These are phyloP conservation scores for Micromesistius poutassou DNA, from an alignment of 2,797 vertebrate species.

Conservation along the genomic window DNA sequence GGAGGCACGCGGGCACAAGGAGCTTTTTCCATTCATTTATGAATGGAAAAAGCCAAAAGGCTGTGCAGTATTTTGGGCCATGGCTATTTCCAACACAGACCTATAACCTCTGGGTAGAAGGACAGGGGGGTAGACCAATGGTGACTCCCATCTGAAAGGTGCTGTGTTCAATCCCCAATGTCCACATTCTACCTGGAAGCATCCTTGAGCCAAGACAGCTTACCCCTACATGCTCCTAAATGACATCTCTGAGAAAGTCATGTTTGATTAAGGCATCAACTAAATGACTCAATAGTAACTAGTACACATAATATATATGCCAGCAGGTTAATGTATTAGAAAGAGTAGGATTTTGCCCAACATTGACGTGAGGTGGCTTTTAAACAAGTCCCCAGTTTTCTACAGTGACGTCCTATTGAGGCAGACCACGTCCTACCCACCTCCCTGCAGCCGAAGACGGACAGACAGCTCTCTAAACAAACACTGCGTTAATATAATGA, in stretches of 20 bases:
- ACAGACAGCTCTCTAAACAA: slow-evolving; percentile 52
- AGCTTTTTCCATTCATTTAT: not conserved
- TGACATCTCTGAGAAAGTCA: not conserved
- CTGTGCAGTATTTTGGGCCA: no score
- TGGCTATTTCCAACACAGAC: not conserved
- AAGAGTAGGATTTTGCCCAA: not conserved
- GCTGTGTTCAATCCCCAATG: not conserved
- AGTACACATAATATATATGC: not conserved
- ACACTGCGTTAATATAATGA: slow-evolving; percentile 40
- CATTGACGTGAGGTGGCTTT: slow-evolving; percentile 20
- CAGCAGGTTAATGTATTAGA: not conserved
- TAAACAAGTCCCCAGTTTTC: slow-evolving; percentile 47
- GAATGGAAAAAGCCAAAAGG: not conserved
- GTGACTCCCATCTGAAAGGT: not conserved
- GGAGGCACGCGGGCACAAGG: not conserved
- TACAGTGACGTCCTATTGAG: slow-evolving; percentile 29
- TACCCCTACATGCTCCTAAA: not conserved
- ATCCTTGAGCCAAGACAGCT: not conserved
- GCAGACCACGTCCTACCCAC: slow-evolving; percentile 37
- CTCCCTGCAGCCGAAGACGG: slow-evolving; percentile 41
- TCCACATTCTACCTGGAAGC: not conserved
- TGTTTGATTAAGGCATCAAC: not conserved
- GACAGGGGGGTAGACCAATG: no score
- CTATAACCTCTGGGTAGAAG: not conserved
- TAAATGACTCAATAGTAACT: not conserved